Conservation (phyloP, 2,797 vertebrate genomes). For the Meda fulgida region DNA sequence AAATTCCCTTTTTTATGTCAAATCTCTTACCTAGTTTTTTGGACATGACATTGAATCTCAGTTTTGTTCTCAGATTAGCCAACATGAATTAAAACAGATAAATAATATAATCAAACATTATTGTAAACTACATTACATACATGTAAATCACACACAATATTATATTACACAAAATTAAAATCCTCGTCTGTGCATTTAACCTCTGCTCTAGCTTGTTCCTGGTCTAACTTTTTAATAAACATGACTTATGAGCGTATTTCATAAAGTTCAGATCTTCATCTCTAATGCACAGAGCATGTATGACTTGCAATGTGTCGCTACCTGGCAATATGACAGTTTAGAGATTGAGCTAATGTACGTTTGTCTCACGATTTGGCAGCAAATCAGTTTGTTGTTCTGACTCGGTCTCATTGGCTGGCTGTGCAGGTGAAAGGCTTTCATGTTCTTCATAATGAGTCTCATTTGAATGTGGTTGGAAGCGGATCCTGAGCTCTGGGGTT, state of each 20-base stretch:
- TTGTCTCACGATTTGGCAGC: slow-evolving; percentile 4
- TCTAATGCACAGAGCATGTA: not conserved
- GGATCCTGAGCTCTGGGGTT: not conserved
- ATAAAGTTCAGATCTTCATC: not conserved
- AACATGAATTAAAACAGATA: not conserved
- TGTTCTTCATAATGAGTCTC: slow-evolving; percentile 23
- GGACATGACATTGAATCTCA: not conserved
- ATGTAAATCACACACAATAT: not conserved
- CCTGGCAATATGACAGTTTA: not conserved
- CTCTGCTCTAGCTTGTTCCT: too few relatives aligned
- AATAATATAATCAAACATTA: not conserved
- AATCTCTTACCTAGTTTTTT: not conserved
- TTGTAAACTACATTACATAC: too few relatives aligned
- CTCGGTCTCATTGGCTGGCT: not conserved
- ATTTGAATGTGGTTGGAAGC: slow-evolving; percentile 2
- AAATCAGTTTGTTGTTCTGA: slow-evolving; percentile 10
- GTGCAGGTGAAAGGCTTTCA: slow-evolving; percentile 23
- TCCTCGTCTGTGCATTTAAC: too few relatives aligned
- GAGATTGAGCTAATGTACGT: not conserved
- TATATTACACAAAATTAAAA: not conserved
- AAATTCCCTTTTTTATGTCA: not conserved
- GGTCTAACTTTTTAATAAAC: too few relatives aligned
- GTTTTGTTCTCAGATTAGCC: not conserved
- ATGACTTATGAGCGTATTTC: too few relatives aligned
- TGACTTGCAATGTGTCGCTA: not conserved